A percentile compares a stretch with the other conserved stretches of the same genome.
Conservation (phyloP, 2,113 vertebrate species). For the Campylorhamphus procurvoides region DNA sequence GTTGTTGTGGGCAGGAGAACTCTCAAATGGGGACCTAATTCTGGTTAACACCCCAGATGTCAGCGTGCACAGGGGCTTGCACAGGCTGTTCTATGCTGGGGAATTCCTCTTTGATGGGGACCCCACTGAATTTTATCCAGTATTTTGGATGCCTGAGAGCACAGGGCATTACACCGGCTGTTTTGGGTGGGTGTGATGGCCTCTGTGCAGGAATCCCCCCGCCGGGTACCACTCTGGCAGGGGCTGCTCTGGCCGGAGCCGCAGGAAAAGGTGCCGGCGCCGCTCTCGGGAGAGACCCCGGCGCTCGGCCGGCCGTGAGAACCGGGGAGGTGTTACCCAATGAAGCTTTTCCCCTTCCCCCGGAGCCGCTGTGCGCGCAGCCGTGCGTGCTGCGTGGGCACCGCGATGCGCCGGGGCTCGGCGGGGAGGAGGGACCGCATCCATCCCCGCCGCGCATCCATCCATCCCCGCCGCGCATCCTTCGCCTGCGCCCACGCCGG, state of each 20-base stretch:
- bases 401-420: background rate
- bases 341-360: background rate
- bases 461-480: background rate
- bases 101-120: background rate
- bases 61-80: background rate
- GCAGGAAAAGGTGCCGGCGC: background rate
- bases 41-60: too few relatives aligned
- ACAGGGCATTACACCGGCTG: background rate
- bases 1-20: background rate
- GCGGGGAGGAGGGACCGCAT: background rate
- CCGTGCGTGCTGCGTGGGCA: constrained; percentile 34
- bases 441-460: background rate
- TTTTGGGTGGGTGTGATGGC: rapidly evolving
- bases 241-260: rapidly evolving
- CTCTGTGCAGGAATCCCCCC: rapidly evolving
- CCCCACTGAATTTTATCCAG: background rate
- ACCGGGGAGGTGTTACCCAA: background rate
- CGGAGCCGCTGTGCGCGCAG: background rate
- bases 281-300: rapidly evolving
- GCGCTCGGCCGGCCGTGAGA: background rate
- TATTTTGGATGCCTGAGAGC: too few relatives aligned
- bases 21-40: rapidly evolving
- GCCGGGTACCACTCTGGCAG: rapidly evolving
- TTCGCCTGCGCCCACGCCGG: background rate
- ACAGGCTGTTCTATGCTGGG: background rate